phyloP scores from a whole-genome alignment of 2,797 vertebrate genomes.

The Chromobotia macracanthus region DNA sequence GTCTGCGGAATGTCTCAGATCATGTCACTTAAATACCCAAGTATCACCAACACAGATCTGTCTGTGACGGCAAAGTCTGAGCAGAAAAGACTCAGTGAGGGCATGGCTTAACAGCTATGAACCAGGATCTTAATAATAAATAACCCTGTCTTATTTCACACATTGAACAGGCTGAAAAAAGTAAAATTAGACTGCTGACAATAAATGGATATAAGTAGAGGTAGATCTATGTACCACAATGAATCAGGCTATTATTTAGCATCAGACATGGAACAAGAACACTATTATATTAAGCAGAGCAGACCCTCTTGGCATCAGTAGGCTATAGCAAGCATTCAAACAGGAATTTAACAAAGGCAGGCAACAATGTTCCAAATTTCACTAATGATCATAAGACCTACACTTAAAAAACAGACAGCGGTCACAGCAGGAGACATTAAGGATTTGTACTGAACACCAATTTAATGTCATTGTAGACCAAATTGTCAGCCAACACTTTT shows the following conservation, averaged over 20 bases:
- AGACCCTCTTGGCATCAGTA: background rate
- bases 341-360: background rate
- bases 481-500: background rate
- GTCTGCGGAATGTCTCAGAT: background rate
- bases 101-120: background rate
- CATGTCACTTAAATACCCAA: background rate
- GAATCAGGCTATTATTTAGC: background rate
- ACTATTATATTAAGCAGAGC: background rate
- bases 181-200: background rate
- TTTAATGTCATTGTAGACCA: background rate
- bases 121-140: background rate
- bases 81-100: background rate
- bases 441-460: slow-evolving; percentile 4
- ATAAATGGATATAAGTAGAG: background rate
- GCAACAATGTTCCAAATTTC: background rate
- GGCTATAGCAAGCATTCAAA: background rate
- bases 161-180: background rate
- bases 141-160: slow-evolving; percentile 4
- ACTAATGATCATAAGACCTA: background rate
- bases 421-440: background rate
- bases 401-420: background rate
- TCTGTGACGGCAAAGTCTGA: background rate
- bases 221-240: background rate
- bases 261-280: background rate
- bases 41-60: background rate